Evolutionary conservation across 2,113 vertebrate species (phyloP).

Genomic region (Meleagris gallopavo): DNA sequence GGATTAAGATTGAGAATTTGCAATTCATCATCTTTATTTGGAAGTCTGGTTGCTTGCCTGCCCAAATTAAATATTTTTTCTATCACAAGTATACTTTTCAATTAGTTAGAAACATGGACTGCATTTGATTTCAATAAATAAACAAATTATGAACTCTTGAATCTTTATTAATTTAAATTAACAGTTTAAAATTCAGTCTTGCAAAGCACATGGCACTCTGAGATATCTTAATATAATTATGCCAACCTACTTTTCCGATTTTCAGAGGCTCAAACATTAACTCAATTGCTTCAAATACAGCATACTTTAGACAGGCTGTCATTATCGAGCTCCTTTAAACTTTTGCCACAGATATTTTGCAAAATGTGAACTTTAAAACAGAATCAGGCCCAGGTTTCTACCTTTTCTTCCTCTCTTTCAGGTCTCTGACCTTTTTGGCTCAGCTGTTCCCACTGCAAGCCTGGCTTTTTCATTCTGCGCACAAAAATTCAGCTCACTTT

Average conservation of each 20-base stretch:
- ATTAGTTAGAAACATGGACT: conserved; percentile 71
- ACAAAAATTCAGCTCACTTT: background rate
- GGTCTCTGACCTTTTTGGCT: background rate
- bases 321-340: background rate
- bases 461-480: background rate
- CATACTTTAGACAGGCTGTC: background rate
- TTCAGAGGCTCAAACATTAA: conserved; percentile 37
- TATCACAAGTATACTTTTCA: conserved; percentile 71
- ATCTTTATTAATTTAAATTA: conserved; percentile 68
- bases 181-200: conserved; percentile 69
- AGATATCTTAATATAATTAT: conserved; percentile 70
- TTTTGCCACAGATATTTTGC: background rate
- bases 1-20: conserved; percentile 80
- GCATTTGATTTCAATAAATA: conserved; percentile 72
- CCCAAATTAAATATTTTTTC: conserved; percentile 76
- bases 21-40: conserved; percentile 82
- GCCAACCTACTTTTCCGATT: conserved; percentile 42
- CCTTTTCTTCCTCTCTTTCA: too few species aligned
- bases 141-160: conserved; percentile 65
- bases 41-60: conserved; percentile 72
- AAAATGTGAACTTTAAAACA: background rate
- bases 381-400: background rate
- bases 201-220: conserved; percentile 53
- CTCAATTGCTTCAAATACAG: conserved; percentile 26
- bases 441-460: background rate